Conservation (phyloP, 2,797 vertebrate genomes). For the Diplodus puntazzo region DNA sequence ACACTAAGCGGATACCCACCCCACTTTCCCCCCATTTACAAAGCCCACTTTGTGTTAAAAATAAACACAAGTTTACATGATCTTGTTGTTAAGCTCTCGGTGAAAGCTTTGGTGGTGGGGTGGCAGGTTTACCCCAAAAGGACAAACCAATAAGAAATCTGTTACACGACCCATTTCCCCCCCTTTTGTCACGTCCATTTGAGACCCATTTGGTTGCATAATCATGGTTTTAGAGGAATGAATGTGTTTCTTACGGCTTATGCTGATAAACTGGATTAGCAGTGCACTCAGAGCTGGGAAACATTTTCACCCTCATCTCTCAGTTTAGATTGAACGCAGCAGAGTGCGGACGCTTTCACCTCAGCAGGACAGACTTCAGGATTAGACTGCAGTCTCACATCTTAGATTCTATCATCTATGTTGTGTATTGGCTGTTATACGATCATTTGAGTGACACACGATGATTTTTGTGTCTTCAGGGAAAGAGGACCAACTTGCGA, state of each 20-base stretch:
- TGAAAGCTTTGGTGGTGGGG: conserved; percentile 39
- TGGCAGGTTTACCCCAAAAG: conserved; percentile 42
- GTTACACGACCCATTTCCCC: conserved; percentile 57
- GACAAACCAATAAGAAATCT: conserved; percentile 52
- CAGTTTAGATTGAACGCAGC: conserved; percentile 30
- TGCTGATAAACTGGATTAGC: conserved; percentile 65
- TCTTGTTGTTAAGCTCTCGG: conserved; percentile 45
- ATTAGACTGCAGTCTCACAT: background rate
- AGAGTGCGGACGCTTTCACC: conserved; percentile 4
- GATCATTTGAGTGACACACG: conserved; percentile 12
- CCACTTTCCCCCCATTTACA: conserved; percentile 16
- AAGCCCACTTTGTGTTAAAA: conserved; percentile 41
- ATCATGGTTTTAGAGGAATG: conserved; percentile 51
- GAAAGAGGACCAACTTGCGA: conserved; percentile 96
- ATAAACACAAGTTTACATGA: conserved; percentile 57
- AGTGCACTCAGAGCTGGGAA: conserved; percentile 34
- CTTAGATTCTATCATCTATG: background rate
- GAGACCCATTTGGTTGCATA: conserved; percentile 63
- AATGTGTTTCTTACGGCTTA: conserved; percentile 38
- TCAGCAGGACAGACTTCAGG: conserved; percentile 10
- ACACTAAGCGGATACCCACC: conserved; percentile 61
- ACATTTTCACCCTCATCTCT: conserved; percentile 36
- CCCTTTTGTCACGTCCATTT: conserved; percentile 27
- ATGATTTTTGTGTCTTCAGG: conserved; percentile 80
- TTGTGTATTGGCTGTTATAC: background rate